Evolutionary conservation across 2,113 vertebrate species (phyloP).

Genomic region (Octodon degus): DNA sequence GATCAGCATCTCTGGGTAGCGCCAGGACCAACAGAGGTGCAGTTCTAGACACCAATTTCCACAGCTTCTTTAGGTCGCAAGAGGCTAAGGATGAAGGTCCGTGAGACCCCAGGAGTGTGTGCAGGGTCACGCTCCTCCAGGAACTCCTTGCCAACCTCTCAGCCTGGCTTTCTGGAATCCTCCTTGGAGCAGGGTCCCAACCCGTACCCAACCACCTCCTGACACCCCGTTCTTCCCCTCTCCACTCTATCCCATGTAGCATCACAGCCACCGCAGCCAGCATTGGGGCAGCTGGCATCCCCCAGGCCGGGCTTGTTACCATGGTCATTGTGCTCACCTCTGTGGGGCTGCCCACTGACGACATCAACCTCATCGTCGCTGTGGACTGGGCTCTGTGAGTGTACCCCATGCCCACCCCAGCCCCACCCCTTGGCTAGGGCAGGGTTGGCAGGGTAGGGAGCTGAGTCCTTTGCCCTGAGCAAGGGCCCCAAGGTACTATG

Average conservation of each 20-base stretch:
- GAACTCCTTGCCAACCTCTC: background rate
- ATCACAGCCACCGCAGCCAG: constrained; percentile 99
- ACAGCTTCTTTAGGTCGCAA: background rate
- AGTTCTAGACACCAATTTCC: background rate
- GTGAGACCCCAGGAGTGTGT: background rate
- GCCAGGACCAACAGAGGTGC: background rate
- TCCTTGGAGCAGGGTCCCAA: background rate
- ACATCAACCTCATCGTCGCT: constrained; percentile 97
- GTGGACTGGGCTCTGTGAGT: constrained; percentile 99
- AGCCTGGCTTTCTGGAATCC: background rate
- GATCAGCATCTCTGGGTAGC: background rate
- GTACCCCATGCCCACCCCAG: background rate
- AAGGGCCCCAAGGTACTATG: background rate
- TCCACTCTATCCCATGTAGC: constrained; percentile 82
- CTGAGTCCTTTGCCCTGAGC: background rate
- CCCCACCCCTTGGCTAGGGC: background rate
- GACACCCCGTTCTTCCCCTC: background rate
- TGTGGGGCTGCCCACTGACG: constrained; percentile 96
- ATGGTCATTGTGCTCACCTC: constrained; percentile 99
- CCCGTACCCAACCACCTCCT: too few relatives aligned
- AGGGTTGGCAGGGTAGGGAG: background rate
- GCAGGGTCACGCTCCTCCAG: background rate
- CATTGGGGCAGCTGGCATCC: constrained; percentile 98
- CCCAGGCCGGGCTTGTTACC: constrained; percentile 97
- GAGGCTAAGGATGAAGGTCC: background rate